These are phyloP conservation scores for Trinorchestia longiramus DNA, from an alignment of 1,140 invertebrate genomes.

Conservation along the genomic window DNA sequence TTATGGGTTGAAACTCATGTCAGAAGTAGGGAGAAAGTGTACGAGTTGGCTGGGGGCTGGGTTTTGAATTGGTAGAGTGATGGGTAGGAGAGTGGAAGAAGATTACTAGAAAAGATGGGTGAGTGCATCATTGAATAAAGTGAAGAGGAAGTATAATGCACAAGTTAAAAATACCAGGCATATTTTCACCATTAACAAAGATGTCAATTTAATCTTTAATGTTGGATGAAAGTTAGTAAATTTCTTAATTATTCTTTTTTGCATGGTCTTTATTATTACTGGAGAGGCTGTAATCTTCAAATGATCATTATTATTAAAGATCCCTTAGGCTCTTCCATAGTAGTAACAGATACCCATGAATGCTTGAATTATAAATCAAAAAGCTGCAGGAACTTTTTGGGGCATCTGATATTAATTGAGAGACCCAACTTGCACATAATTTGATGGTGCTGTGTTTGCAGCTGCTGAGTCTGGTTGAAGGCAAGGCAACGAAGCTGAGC, in stretches of 20 bases:
- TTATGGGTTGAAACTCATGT: neutral
- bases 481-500: conserved; percentile 80
- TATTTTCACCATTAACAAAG: neutral
- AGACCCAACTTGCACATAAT: neutral
- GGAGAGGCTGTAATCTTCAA: neutral
- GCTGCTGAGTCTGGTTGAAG: conserved; percentile 73
- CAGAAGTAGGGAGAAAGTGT: no score
- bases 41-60: no score
- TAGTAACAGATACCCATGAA: no score
- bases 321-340: no score
- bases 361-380: no score
- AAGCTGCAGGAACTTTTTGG: no score
- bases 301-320: neutral
- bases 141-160: neutral
- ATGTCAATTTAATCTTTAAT: neutral
- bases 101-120: neutral
- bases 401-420: no score
- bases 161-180: neutral
- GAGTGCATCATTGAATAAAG: neutral
- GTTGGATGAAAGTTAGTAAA: neutral
- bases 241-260: neutral
- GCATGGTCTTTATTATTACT: neutral
- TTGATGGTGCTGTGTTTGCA: conserved; percentile 30
- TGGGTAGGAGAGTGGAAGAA: neutral
- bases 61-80: no score